These are phyloP conservation scores for Drosophila takahashii DNA, from an alignment of 1,140 invertebrate species.

Conservation along the genomic window DNA sequence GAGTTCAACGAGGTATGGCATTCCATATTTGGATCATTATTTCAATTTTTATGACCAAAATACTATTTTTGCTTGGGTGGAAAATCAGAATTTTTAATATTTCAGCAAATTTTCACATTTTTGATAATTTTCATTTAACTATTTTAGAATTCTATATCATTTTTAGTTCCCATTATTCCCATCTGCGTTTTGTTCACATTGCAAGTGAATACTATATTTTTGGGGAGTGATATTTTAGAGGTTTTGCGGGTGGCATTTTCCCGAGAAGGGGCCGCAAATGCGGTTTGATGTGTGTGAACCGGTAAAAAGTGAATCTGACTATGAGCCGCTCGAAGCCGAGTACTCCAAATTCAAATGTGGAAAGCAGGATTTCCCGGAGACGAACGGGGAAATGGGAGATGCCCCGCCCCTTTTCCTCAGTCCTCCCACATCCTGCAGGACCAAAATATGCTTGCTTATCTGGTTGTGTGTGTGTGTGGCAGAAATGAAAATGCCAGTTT, in stretches of 20 bases:
- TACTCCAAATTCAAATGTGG: constrained; percentile 67
- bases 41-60: too few relatives aligned
- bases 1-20: too few relatives aligned
- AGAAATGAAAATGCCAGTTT: constrained; percentile 80
- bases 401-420: not conserved
- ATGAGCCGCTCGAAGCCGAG: constrained; percentile 7
- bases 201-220: too few relatives aligned
- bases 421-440: constrained; percentile 27
- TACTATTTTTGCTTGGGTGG: too few relatives aligned
- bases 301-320: constrained; percentile 34
- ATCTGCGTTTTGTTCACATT: too few relatives aligned
- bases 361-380: constrained; percentile 54
- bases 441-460: constrained; percentile 59
- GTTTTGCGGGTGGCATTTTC: constrained; percentile 6
- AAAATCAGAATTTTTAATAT: too few relatives aligned
- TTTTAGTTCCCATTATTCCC: too few relatives aligned
- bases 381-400: constrained; percentile 4
- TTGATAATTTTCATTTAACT: too few relatives aligned
- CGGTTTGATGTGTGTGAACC: constrained; percentile 16
- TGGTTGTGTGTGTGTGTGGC: constrained; percentile 31
- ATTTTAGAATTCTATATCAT: too few relatives aligned
- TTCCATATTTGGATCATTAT: too few relatives aligned
- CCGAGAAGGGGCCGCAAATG: constrained; percentile 20
- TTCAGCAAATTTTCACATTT: too few relatives aligned
- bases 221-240: not conserved